phyloP scores from a whole-genome alignment of 2,797 vertebrate genomes.

The Chiloscyllium punctatum region DNA sequence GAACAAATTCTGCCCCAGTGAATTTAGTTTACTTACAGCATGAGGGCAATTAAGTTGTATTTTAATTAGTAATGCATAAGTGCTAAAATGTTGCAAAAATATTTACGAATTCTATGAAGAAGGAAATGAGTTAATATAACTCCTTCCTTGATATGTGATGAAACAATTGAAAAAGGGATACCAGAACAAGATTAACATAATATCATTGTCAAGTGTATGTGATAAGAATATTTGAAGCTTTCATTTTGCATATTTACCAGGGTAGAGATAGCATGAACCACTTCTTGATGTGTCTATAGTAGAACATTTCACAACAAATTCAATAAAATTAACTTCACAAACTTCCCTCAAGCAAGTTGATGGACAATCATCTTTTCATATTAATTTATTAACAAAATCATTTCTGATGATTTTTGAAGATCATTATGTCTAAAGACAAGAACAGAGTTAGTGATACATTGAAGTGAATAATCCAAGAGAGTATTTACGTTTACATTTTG shows the following conservation, averaged over 20 bases:
- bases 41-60: not conserved
- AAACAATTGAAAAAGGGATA: not conserved
- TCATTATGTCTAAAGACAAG: not conserved
- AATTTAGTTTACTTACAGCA: not conserved
- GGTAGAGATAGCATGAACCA: not conserved
- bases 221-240: not conserved
- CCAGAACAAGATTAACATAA: not conserved
- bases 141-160: not conserved
- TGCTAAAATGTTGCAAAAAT: too few species aligned
- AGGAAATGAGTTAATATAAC: not conserved
- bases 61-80: not conserved
- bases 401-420: not conserved
- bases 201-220: not conserved
- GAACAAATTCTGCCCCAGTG: too few species aligned
- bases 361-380: not conserved
- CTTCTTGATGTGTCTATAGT: not conserved
- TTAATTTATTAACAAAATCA: not conserved
- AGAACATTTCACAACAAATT: not conserved
- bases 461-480: not conserved
- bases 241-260: not conserved
- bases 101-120: not conserved
- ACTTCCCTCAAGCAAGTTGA: not conserved
- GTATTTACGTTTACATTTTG: not conserved
- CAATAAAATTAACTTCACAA: not conserved
- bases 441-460: not conserved